Evolutionary conservation across 2,113 vertebrate genomes (phyloP).

Genomic region (Penelope pileata): DNA sequence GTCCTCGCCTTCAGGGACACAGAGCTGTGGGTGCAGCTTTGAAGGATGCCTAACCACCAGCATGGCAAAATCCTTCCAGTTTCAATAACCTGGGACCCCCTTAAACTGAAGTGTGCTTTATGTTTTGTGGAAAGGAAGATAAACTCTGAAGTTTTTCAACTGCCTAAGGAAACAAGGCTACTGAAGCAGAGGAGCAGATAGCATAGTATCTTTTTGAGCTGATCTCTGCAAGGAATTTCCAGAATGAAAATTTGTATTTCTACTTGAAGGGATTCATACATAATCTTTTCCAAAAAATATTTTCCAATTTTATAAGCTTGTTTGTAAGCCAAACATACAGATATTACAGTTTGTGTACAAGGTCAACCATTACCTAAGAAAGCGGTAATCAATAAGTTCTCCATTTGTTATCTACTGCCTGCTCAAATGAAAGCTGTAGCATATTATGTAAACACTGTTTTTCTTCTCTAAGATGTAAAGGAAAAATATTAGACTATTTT

Average conservation of each 20-base stretch:
- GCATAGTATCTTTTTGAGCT: background rate
- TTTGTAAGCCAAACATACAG: background rate
- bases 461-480: background rate
- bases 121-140: background rate
- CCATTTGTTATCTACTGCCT: background rate
- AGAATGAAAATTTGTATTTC: background rate
- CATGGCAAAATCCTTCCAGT: background rate
- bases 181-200: background rate
- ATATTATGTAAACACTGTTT: accelerated
- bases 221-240: background rate
- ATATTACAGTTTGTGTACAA: background rate
- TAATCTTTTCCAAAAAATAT: background rate
- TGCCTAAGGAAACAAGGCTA: background rate
- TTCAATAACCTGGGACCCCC: background rate
- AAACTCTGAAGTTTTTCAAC: background rate
- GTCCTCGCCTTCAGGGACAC: background rate
- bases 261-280: background rate
- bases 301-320: background rate
- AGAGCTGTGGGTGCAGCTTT: background rate
- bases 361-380: background rate
- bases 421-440: background rate
- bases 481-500: background rate
- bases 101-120: background rate
- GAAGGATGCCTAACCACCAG: background rate
- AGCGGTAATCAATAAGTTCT: background rate